Base-by-base conservation (phyloP, 2,113 vertebrate genomes). In the Promerops cafer region DNA sequence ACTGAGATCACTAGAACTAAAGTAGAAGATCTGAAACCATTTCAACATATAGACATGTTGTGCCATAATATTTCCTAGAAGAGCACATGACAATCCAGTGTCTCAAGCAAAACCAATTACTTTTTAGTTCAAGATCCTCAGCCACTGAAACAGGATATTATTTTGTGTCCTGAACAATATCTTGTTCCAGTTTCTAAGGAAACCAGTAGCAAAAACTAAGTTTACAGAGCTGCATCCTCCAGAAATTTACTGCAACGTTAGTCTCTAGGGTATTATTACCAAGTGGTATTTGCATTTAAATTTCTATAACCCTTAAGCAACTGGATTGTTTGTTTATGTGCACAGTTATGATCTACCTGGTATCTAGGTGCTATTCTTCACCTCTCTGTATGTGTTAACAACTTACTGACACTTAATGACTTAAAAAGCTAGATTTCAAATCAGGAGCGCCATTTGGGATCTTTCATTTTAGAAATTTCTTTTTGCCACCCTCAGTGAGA, bases 101-200 rank as follows among this genome's bases (percentile, higher is more conserved):
- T 93, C 94, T 98, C 87, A 75, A 96, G 94, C 74, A 97, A 98
- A 98, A 98, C 97, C 97, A 98, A 97, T 98, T 98, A 96, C 91
- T 94, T 95, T 96, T 97, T 90, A 96, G 94, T 94, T 97, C 93
- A 89, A 94, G 95, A 96, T 96, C 93, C 87, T 97, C 96, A 92
- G 95, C 95, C 93, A 92, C 92, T 96, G 93, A 97, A 98, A 97
- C 94, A 98, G 96, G 93, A 97, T 97, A 98, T 97, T 97, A 97
- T 97, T 97, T 97, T 96, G 93, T 97, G 93, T 97, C 96, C 95
- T 83, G 83, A 97, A 97, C 93, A 97, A 97, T 96, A 97, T 96
- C 96, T 97, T 96, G 84, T 97, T 98, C 88, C 95, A 96, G 97
- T 98, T 98, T 98, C 98, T 98, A 98, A 96, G 98, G 98, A 98